A percentile compares a stretch with the other conserved stretches of the same genome.
Conservation (phyloP, 1,140 invertebrate species). For the Drosophila persimilis region DNA sequence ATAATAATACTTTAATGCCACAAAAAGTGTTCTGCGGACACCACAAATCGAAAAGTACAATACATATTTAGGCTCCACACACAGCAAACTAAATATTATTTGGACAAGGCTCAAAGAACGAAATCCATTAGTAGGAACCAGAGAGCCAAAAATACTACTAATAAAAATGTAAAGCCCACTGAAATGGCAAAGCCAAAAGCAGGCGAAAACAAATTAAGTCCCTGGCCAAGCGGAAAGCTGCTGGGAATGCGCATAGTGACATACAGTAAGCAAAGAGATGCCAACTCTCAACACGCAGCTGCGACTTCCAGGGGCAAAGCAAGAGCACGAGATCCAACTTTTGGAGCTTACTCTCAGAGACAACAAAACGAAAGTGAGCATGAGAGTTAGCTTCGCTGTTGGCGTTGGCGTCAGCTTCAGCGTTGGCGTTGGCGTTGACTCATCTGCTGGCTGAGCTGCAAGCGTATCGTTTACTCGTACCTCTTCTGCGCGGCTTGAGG, state of each 20-base stretch:
- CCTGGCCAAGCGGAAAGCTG: slow-evolving; percentile 33
- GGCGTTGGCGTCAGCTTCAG: slow-evolving; percentile 4
- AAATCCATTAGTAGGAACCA: slow-evolving; percentile 53
- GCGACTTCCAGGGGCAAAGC: slow-evolving; percentile 19
- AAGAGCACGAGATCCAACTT: slow-evolving; percentile 26
- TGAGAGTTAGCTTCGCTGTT: slow-evolving; percentile 14
- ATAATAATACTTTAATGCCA: too few species aligned
- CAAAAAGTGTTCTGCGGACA: too few species aligned
- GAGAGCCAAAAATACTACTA: slow-evolving; percentile 25
- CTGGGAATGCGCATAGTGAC: slow-evolving; percentile 4
- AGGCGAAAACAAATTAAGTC: slow-evolving; percentile 40
- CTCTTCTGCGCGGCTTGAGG: slow-evolving; percentile 12
- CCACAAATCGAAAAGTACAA: neutral
- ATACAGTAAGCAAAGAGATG: slow-evolving; percentile 12
- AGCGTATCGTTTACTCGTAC: slow-evolving; percentile 19
- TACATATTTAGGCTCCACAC: too few species aligned
- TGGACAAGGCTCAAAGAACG: neutral
- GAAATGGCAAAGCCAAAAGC: slow-evolving; percentile 29
- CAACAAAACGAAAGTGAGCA: slow-evolving; percentile 63
- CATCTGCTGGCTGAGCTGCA: slow-evolving; percentile 36
- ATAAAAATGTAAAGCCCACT: slow-evolving; percentile 48
- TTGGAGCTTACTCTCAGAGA: slow-evolving; percentile 19
- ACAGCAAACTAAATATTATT: neutral
- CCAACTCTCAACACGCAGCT: slow-evolving; percentile 8
- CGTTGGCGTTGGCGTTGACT: slow-evolving; percentile 31